A percentile compares a stretch with the other conserved stretches of the same genome.
Evolutionary conservation across 2,113 vertebrate genomes (phyloP).

Genomic region (Hymenochirus boettgeri): DNA sequence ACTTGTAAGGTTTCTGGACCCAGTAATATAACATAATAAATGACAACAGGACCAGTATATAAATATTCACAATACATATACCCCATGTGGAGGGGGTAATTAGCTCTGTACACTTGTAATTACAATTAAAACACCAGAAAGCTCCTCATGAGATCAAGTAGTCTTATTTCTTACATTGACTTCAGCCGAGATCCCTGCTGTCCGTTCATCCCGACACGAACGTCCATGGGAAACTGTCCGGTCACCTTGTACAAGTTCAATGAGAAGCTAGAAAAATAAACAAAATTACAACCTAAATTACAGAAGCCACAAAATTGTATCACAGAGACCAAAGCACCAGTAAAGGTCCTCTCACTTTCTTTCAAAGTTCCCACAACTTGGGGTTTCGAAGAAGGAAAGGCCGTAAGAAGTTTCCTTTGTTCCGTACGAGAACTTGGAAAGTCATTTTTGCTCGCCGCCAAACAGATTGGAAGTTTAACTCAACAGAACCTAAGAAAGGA

Average conservation of each 20-base stretch:
- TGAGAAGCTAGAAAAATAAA: conserved; percentile 70
- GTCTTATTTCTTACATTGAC: conserved; percentile 74
- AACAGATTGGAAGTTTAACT: conserved; percentile 87
- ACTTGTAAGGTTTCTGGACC: no score
- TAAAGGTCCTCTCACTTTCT: conserved; percentile 73
- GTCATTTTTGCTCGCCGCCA: conserved; percentile 90
- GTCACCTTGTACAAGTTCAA: conserved; percentile 94
- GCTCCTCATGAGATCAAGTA: no score
- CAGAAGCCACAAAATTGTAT: no score
- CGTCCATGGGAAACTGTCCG: conserved; percentile 97
- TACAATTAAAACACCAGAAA: no score
- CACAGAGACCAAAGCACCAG: no score
- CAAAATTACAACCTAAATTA: neutral
- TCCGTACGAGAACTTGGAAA: conserved; percentile 95
- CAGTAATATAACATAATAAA: no score
- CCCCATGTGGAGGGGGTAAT: no score
- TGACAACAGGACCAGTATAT: neutral
- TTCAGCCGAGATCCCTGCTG: conserved; percentile 81
- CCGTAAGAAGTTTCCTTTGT: conserved; percentile 97
- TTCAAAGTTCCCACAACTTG: conserved; percentile 84
- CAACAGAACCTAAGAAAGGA: conserved; percentile 73
- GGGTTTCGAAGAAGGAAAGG: conserved; percentile 90
- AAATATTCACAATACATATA: no score
- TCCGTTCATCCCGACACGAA: conserved; percentile 92
- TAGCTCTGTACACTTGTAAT: no score